phyloP scores from a whole-genome alignment of 2,797 vertebrate genomes.

The Leontopithecus rosalia region DNA sequence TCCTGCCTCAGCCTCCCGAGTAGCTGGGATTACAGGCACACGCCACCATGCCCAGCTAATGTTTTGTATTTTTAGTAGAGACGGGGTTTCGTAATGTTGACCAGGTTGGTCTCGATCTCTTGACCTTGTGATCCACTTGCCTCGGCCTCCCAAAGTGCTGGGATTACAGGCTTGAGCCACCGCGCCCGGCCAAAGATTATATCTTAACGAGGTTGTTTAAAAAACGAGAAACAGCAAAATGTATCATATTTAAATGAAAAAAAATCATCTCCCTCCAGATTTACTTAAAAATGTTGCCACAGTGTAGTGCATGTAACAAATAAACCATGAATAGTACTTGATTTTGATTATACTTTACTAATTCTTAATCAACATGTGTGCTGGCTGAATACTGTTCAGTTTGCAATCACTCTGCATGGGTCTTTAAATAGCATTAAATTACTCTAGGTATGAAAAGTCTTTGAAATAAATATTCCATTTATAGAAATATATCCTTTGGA shows the following conservation, averaged over 20 bases:
- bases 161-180: too few relatives aligned
- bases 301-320: not conserved
- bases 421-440: constrained; percentile 22
- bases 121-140: too few relatives aligned
- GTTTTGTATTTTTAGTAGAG: too few relatives aligned
- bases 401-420: not conserved
- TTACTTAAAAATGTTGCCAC: constrained; percentile 1
- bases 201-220: not conserved
- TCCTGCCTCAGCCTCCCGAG: too few relatives aligned
- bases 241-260: not conserved
- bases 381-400: not conserved
- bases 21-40: too few relatives aligned
- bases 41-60: too few relatives aligned
- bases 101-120: too few relatives aligned
- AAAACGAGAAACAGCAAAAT: not conserved
- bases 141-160: too few relatives aligned
- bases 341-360: not conserved
- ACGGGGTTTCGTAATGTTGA: too few relatives aligned
- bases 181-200: too few relatives aligned
- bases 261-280: not conserved
- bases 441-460: not conserved
- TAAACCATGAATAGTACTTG: not conserved
- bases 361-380: not conserved
- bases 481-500: not conserved
- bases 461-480: constrained; percentile 14